These are phyloP conservation scores for Dione vanillae DNA, from an alignment of 2,888 invertebrate species.

Conservation along the genomic window DNA sequence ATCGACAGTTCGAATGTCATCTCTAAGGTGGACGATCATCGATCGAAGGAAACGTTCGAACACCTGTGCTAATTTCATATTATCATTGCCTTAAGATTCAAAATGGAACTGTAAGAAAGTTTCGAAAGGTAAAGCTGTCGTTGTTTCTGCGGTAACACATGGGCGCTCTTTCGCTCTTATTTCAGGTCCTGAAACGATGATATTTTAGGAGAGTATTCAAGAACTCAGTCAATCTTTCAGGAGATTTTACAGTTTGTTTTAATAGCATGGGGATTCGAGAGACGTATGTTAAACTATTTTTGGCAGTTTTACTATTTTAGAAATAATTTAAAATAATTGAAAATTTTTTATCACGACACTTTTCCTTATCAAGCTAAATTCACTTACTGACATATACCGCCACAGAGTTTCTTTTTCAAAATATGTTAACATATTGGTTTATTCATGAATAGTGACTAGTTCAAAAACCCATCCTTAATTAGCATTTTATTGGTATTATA, in stretches of 20 bases:
- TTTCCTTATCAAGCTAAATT: too few species aligned
- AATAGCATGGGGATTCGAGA: constrained; percentile 35
- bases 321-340: not conserved
- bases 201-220: constrained; percentile 71
- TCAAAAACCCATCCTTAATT: constrained; percentile 24
- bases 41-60: constrained; percentile 39
- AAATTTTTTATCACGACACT: not conserved
- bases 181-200: constrained; percentile 56
- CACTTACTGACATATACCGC: not conserved
- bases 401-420: too few species aligned
- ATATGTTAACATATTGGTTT: not conserved
- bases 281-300: constrained; percentile 38
- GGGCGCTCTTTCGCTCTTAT: constrained; percentile 60
- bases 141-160: constrained; percentile 60
- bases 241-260: constrained; percentile 65
- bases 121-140: constrained; percentile 30
- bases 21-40: constrained; percentile 66
- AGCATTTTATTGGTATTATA: constrained; percentile 31
- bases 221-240: constrained; percentile 79
- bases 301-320: constrained; percentile 18
- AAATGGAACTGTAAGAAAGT: constrained; percentile 49
- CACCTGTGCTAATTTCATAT: constrained; percentile 50
- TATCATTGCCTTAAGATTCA: constrained; percentile 54
- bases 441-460: not conserved
- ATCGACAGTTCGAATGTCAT: constrained; percentile 83